phyloP scores from a whole-genome alignment of 1,140 invertebrate genomes.

The Araneus ventricosus region DNA sequence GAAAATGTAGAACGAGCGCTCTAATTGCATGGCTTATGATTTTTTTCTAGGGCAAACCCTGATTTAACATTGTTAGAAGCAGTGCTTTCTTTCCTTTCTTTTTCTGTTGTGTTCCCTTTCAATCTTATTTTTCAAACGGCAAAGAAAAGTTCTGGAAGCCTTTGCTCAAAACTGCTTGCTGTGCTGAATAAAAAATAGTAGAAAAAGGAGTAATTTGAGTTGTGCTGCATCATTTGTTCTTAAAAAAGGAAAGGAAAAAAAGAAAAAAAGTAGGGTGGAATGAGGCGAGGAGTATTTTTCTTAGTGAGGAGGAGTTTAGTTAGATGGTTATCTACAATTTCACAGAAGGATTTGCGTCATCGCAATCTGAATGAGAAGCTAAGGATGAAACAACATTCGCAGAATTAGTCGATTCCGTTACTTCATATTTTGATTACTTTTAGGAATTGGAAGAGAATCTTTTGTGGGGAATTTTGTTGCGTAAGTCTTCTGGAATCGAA shows the following conservation, averaged over 20 bases:
- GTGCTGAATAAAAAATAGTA: not conserved
- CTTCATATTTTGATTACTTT: too few species aligned
- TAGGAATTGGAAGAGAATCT: too few species aligned
- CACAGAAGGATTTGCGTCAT: not conserved
- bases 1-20: not conserved
- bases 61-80: constrained; percentile 5
- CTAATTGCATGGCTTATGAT: constrained; percentile 50
- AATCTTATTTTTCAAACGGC: not conserved
- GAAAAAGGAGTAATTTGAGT: not conserved
- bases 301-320: not conserved
- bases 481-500: too few species aligned
- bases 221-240: not conserved
- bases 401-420: too few species aligned
- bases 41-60: not conserved
- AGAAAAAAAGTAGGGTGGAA: not conserved
- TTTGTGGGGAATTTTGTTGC: too few species aligned
- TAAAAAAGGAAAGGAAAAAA: too few species aligned
- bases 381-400: not conserved
- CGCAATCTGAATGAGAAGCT: not conserved
- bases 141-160: not conserved
- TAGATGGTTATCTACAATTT: not conserved
- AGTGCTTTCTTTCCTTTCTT: not conserved
- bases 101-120: not conserved
- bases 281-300: not conserved
- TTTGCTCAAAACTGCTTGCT: not conserved